These are phyloP conservation scores for Ploceus nigricollis DNA, from an alignment of 2,113 vertebrate species.

Conservation along the genomic window DNA sequence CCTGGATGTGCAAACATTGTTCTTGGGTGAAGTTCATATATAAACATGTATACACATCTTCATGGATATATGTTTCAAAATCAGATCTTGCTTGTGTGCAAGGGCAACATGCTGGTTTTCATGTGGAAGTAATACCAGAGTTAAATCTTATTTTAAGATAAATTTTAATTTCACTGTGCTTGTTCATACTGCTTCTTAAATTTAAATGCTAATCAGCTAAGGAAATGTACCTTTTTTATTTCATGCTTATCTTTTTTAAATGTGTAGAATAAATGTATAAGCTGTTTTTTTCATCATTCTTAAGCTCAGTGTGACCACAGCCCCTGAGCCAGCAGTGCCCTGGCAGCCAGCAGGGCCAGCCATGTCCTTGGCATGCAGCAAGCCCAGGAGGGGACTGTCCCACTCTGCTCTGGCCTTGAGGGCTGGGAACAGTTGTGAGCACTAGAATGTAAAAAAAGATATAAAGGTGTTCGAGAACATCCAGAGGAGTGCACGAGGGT, in stretches of 20 bases:
- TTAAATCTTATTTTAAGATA: background rate
- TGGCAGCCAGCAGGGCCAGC: background rate
- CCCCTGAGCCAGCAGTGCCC: background rate
- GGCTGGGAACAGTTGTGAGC: background rate
- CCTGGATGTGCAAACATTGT: background rate
- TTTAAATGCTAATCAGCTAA: background rate
- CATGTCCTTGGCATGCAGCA: background rate
- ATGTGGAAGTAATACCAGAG: background rate
- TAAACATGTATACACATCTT: background rate
- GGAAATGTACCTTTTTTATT: background rate
- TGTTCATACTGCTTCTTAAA: background rate
- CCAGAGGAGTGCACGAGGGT: background rate
- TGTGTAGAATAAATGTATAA: conserved; percentile 31
- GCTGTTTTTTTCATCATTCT: background rate
- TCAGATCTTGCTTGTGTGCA: background rate
- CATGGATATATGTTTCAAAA: background rate
- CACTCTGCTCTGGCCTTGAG: rapidly evolving
- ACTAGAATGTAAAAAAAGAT: too few relatives aligned
- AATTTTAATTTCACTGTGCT: background rate
- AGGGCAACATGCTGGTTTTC: background rate
- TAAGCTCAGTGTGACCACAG: background rate
- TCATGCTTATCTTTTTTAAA: background rate
- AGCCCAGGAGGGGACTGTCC: background rate
- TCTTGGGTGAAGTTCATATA: background rate
- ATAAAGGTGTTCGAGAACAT: background rate